Conservation (phyloP, 2,797 vertebrate species). For the Siniperca scherzeri region DNA sequence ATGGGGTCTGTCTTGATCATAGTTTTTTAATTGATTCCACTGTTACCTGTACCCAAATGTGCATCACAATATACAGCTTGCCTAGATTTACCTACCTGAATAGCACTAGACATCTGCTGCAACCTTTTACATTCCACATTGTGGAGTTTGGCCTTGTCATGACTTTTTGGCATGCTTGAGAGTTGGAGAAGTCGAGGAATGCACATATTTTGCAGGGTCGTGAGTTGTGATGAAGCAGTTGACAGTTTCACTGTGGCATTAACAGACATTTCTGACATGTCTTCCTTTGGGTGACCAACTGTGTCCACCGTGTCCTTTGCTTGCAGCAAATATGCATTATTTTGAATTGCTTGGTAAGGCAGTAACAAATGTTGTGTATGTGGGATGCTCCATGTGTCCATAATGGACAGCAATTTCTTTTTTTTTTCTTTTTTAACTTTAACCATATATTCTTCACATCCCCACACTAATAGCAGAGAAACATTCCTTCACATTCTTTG, state of each 20-base stretch:
- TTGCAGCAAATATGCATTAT: background rate
- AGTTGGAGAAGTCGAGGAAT: background rate
- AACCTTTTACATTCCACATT: background rate
- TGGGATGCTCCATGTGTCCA: background rate
- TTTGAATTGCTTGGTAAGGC: background rate
- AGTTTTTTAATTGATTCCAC: constrained; percentile 34
- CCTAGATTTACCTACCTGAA: constrained; percentile 5
- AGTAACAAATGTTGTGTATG: background rate
- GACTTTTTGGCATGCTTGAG: background rate
- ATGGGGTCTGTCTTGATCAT: constrained; percentile 29
- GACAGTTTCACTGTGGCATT: background rate
- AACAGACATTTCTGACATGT: background rate
- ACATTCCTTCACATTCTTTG: background rate
- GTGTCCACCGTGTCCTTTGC: background rate
- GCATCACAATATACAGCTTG: constrained; percentile 6
- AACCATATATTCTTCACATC: background rate
- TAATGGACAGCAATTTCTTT: background rate
- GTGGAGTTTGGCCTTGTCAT: background rate
- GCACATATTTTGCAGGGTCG: background rate
- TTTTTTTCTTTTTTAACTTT: background rate
- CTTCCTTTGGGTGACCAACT: background rate
- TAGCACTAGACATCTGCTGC: constrained; percentile 9
- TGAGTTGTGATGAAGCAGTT: background rate
- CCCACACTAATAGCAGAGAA: background rate
- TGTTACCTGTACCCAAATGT: constrained; percentile 14